Evolutionary conservation across 1,140 invertebrate genomes (phyloP).

Genomic region (Chymomyza costata): DNA sequence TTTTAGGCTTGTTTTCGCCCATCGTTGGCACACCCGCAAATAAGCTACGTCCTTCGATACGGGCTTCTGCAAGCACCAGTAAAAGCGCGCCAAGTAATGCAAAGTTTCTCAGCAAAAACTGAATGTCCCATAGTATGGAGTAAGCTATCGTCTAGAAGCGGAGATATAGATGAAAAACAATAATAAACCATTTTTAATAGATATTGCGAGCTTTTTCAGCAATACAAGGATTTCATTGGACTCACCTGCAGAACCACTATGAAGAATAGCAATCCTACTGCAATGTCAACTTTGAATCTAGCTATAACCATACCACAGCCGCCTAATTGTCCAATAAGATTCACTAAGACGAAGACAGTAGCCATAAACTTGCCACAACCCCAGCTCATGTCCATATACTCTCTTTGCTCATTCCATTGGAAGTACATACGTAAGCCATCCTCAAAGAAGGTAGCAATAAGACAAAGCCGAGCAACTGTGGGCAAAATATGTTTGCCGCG

Average conservation of each 20-base stretch:
- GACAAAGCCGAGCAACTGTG: constrained; percentile 94
- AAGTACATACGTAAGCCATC: constrained; percentile 99
- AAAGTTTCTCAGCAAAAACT: constrained; percentile 96
- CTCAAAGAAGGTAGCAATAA: constrained; percentile 99
- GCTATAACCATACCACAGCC: constrained; percentile 97
- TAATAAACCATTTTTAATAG: constrained; percentile 7
- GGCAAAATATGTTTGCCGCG: constrained; percentile 96
- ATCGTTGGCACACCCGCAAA: constrained; percentile 98
- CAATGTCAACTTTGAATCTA: constrained; percentile 94
- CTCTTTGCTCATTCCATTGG: constrained; percentile 98
- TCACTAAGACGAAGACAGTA: constrained; percentile 92
- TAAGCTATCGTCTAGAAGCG: constrained; percentile 93
- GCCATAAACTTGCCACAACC: constrained; percentile 94
- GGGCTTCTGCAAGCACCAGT: constrained; percentile 94
- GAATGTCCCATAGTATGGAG: constrained; percentile 98
- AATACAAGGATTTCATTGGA: too few relatives aligned
- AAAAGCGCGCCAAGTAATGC: constrained; percentile 97
- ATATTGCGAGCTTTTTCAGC: not conserved
- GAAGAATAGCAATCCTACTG: constrained; percentile 95
- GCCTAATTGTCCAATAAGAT: constrained; percentile 96
- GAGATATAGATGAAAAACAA: constrained; percentile 30
- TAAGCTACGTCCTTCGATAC: constrained; percentile 92
- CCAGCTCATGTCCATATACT: constrained; percentile 99
- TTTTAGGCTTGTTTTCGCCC: constrained; percentile 98
- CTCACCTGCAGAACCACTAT: constrained; percentile 95